Percentiles rank a stretch among this genome's conserved stretches.
These are phyloP conservation scores for Temnothorax ravouxi DNA, from an alignment of 2,888 invertebrate genomes.

Conservation along the genomic window DNA sequence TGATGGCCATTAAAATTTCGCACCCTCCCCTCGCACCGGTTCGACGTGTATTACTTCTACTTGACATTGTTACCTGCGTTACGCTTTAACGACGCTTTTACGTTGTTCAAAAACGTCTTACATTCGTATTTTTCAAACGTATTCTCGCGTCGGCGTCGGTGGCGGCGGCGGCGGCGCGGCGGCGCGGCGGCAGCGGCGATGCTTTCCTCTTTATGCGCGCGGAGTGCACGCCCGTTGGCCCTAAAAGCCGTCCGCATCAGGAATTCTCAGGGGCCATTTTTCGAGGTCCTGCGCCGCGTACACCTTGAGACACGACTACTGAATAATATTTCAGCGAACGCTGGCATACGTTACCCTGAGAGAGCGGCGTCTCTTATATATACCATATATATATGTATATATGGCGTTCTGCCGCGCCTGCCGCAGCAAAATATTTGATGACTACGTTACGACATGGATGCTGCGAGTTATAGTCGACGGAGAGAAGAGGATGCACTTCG, in stretches of 20 bases:
- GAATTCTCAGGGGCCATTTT: conserved; percentile 64
- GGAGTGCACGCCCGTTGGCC: conserved; percentile 34
- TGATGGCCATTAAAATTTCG: conserved; percentile 41
- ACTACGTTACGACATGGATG: conserved; percentile 49
- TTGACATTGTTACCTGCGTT: conserved; percentile 55
- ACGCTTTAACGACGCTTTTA: conserved; percentile 64
- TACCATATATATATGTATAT: conserved; percentile 46
- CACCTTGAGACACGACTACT: conserved; percentile 55
- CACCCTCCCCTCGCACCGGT: not conserved
- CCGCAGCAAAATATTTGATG: conserved; percentile 57
- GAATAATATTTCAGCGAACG: conserved; percentile 68
- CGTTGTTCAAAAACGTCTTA: conserved; percentile 34
- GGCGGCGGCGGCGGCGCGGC: too few species aligned
- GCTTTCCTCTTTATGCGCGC: conserved; percentile 34
- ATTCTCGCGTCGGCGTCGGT: conserved; percentile 4
- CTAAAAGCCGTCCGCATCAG: conserved; percentile 69
- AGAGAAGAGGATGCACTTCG: not conserved
- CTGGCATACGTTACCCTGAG: conserved; percentile 77
- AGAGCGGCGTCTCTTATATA: conserved; percentile 78
- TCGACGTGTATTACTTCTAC: conserved; percentile 1
- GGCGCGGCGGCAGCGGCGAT: conserved; percentile 17
- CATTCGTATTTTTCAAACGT: conserved; percentile 44
- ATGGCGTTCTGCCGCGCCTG: conserved; percentile 56
- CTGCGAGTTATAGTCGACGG: conserved; percentile 7
- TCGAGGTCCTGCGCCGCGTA: conserved; percentile 52